These are phyloP conservation scores for Odocoileus hemionus DNA, from an alignment of 2,113 vertebrate genomes.

Conservation along the genomic window DNA sequence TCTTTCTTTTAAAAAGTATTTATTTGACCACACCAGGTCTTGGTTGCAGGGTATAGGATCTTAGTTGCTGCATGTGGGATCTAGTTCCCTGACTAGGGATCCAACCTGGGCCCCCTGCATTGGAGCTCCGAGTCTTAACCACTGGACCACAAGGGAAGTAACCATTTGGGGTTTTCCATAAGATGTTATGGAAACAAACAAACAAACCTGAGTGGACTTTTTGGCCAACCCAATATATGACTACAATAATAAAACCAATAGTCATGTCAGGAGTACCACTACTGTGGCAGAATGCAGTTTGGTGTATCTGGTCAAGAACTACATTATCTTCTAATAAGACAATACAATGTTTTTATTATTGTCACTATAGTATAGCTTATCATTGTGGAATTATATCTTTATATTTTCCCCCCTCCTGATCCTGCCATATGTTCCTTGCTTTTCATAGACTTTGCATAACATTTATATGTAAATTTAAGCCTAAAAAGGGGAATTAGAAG, in stretches of 20 bases:
- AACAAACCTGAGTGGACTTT: background rate
- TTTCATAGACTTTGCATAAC: conserved; percentile 74
- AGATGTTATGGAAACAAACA: background rate
- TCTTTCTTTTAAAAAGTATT: background rate
- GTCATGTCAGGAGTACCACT: background rate
- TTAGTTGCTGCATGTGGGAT: background rate
- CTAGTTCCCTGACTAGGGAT: background rate
- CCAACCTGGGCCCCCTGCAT: background rate
- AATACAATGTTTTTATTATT: conserved; percentile 18
- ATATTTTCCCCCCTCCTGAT: conserved; percentile 44
- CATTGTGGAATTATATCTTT: background rate
- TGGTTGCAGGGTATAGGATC: background rate
- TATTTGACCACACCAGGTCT: background rate
- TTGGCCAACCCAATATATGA: background rate
- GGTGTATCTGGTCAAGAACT: background rate
- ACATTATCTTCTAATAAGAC: conserved; percentile 15
- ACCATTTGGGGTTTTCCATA: background rate
- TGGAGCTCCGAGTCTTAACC: background rate
- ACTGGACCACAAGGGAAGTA: background rate
- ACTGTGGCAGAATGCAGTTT: background rate
- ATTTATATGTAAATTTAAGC: conserved; percentile 70
- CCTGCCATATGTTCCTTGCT: conserved; percentile 70
- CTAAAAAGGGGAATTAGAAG: background rate
- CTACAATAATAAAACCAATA: background rate
- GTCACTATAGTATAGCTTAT: conserved; percentile 3